A percentile compares a stretch with the other conserved stretches of the same genome.
Conservation (phyloP, 1,140 invertebrate species). For the Ctenoplectra terminalis region DNA sequence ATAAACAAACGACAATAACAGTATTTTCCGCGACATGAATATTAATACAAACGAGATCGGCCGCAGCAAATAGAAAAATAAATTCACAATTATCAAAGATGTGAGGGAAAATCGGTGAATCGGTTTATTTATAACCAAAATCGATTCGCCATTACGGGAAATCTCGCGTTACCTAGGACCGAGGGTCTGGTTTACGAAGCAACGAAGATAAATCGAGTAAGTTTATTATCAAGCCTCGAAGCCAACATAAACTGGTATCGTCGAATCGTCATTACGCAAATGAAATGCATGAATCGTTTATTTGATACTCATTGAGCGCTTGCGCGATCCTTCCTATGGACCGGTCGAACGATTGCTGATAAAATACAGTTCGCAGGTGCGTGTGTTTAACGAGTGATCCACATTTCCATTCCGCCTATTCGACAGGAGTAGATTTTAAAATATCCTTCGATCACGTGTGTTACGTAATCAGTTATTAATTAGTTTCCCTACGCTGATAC, state of each 20-base stretch:
- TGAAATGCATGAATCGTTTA: conserved; percentile 68
- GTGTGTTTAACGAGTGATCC: conserved; percentile 52
- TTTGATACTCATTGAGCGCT: conserved; percentile 62
- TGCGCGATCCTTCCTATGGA: conserved; percentile 11
- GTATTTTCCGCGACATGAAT: not conserved
- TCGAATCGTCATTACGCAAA: conserved; percentile 64
- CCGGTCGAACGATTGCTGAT: conserved; percentile 60
- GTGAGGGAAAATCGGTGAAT: conserved; percentile 10
- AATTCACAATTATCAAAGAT: conserved; percentile 35
- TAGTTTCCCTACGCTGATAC: conserved; percentile 12
- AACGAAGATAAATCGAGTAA: conserved; percentile 20
- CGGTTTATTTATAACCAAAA: conserved; percentile 27
- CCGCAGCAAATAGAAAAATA: conserved; percentile 30
- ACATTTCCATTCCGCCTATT: conserved; percentile 42
- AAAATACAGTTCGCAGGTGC: conserved; percentile 59
- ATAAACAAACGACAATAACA: conserved; percentile 16
- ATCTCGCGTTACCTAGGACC: not conserved
- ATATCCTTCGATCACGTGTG: conserved; percentile 38
- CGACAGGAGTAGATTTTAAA: conserved; percentile 12
- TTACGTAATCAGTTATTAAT: conserved; percentile 58
- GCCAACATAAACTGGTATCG: conserved; percentile 47
- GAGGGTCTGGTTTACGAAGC: not conserved
- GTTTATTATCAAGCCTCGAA: conserved; percentile 60
- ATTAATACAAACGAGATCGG: not conserved
- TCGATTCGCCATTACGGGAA: conserved; percentile 43